A percentile compares a stretch with the other conserved stretches of the same genome.
phyloP scores from a whole-genome alignment of 2,113 vertebrate genomes.

The Tor tambroides region DNA sequence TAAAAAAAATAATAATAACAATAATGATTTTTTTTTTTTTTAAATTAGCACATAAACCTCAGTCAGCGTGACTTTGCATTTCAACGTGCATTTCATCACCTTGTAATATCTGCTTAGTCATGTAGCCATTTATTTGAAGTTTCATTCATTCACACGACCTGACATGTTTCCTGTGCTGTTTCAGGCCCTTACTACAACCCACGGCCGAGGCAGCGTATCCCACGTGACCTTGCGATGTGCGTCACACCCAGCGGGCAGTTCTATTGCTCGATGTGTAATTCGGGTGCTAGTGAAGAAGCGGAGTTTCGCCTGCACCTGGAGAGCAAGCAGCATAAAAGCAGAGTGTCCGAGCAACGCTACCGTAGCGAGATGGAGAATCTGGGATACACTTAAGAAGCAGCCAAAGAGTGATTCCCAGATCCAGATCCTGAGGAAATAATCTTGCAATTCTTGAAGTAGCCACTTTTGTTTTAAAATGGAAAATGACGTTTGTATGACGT shows the following conservation, averaged over 20 bases:
- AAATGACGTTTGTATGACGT: background rate
- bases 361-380: slow-evolving; percentile 96
- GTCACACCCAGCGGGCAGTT: slow-evolving; percentile 98
- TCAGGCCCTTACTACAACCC: slow-evolving; percentile 96
- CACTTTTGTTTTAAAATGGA: slow-evolving; percentile 24
- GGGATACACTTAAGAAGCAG: slow-evolving; percentile 84
- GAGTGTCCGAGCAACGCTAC: slow-evolving; percentile 94
- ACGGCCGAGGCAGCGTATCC: slow-evolving; percentile 92
- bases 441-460: slow-evolving; percentile 45
- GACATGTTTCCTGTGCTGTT: slow-evolving; percentile 38
- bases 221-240: slow-evolving; percentile 96
- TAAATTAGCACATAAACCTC: background rate
- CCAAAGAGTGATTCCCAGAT: background rate
- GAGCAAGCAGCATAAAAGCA: slow-evolving; percentile 97
- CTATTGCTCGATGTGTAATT: slow-evolving; percentile 99
- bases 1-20: background rate
- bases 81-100: background rate
- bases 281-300: slow-evolving; percentile 89
- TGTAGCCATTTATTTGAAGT: background rate
- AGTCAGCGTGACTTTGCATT: slow-evolving; percentile 32
- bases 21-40: too few relatives aligned
- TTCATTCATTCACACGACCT: background rate
- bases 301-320: slow-evolving; percentile 97
- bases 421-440: slow-evolving; percentile 1
- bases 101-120: background rate